Conservation (phyloP, 2,797 vertebrate species). For the Xyrichtys novacula region DNA sequence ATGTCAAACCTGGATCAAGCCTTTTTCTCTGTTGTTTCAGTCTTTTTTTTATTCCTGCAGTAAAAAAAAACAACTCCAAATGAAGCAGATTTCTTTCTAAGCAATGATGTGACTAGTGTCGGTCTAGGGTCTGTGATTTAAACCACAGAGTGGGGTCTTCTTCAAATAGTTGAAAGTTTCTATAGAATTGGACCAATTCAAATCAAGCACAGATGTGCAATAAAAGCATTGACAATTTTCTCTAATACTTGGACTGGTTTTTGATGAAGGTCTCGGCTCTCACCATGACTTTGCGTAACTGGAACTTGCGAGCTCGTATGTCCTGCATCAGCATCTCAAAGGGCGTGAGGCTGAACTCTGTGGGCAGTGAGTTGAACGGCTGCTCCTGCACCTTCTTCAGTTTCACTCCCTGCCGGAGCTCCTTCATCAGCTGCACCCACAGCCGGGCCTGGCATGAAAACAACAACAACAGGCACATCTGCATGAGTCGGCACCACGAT, state of each 20-base stretch:
- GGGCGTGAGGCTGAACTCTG: slow-evolving; percentile 96
- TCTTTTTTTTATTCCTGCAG: too few relatives aligned
- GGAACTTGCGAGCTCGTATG: slow-evolving; percentile 92
- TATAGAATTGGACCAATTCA: too few relatives aligned
- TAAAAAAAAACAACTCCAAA: too few relatives aligned
- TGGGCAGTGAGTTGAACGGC: slow-evolving; percentile 92
- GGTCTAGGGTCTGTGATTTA: too few relatives aligned
- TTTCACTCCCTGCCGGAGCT: slow-evolving; percentile 95
- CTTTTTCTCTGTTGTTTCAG: too few relatives aligned
- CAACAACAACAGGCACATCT: slow-evolving; percentile 22
- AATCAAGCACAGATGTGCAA: too few relatives aligned
- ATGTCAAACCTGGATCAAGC: too few relatives aligned
- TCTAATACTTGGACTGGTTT: neutral
- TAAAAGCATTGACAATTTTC: too few relatives aligned
- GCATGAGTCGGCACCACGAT: slow-evolving; percentile 14
- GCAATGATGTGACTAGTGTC: too few relatives aligned
- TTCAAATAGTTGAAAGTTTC: too few relatives aligned
- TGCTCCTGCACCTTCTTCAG: slow-evolving; percentile 97
- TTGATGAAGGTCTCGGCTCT: slow-evolving; percentile 52
- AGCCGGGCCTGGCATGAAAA: slow-evolving; percentile 87
- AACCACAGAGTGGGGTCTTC: too few relatives aligned
- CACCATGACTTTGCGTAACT: slow-evolving; percentile 98
- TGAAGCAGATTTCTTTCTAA: too few relatives aligned
- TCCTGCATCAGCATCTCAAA: slow-evolving; percentile 99
- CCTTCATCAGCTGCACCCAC: slow-evolving; percentile 98